Base-by-base conservation (phyloP, 1,140 invertebrate genomes). In the Orchesella cincta region DNA sequence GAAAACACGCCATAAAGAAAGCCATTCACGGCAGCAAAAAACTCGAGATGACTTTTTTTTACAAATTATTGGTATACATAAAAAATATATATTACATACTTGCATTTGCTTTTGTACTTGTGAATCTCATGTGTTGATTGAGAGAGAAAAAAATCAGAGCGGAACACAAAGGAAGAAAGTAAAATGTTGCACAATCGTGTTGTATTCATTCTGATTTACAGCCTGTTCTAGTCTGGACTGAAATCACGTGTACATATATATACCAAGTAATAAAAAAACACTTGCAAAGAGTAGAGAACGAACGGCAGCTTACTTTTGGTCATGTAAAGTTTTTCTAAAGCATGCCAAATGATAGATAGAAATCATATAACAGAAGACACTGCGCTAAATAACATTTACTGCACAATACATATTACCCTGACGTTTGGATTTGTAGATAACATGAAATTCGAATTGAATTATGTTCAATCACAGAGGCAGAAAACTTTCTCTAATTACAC, bases 11-110 rank as follows among this genome's bases (percentile, higher is more conserved):
- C 23, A n/a, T n/a, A n/a, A n/a, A n/a, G 2, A 67, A 67, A 67
- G 62, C 62, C 62, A 67, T 67, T 67, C 62, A 67, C 62, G 31
- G 62, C 62, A 33, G 62, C 31, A 67, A 67, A 67, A 67, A 16
- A 8, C 14, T 29, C 5, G 28, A 14, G 62, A 31, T 67, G 12
- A 67, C 52, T 57, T 14, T 18, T 14, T 14, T 57, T n/a, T 57
- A 23, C 52, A 57, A 12, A 57, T 57, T 14, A n/a, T n/a, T n/a
- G n/a, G n/a, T n/a, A n/a, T n/a, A n/a, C n/a, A n/a, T 57, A 18
- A 8, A 46, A 46, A 46, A 46, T 46, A n/a, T n/a, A n/a, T 46
- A 46, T 46, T 20, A 20, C 39, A 46, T 20, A 12, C 39, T 20
- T 12, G 39, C 8, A 46, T 46, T 46, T 20, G n/a, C n/a, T n/a